Conservation (phyloP, 2,888 invertebrate species). For the Rhorus exstirpatorius region DNA sequence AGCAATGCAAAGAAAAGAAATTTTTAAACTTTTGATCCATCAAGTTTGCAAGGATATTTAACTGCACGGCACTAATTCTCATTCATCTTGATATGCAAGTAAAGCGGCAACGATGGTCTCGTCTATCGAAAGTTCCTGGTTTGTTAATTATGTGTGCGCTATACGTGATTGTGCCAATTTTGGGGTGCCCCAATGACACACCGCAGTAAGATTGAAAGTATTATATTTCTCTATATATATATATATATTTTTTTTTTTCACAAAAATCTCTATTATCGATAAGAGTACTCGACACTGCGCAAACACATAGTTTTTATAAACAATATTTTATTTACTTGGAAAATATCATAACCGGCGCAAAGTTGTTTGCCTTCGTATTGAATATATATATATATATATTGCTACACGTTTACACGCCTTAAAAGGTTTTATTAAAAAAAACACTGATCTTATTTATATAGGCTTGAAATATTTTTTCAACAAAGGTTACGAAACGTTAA, state of each 20-base stretch:
- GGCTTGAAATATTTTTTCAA: constrained; percentile 9
- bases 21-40: too few relatives aligned
- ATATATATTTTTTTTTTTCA: constrained; percentile 29
- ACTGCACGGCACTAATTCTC: too few relatives aligned
- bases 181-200: too few relatives aligned
- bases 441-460: constrained; percentile 18
- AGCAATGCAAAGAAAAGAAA: too few relatives aligned
- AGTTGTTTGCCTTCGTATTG: neutral
- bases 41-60: too few relatives aligned
- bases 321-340: constrained; percentile 45
- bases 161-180: too few relatives aligned
- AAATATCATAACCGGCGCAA: neutral
- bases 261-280: constrained; percentile 41
- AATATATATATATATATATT: constrained; percentile 27
- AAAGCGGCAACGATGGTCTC: too few relatives aligned
- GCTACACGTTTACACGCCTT: constrained; percentile 35
- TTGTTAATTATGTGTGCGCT: too few relatives aligned
- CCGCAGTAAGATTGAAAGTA: too few relatives aligned
- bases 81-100: too few relatives aligned
- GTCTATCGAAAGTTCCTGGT: too few relatives aligned
- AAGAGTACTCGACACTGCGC: constrained; percentile 1
- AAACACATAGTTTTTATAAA: constrained; percentile 56
- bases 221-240: constrained; percentile 8
- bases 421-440: neutral
- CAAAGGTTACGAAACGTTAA: constrained; percentile 2